These are phyloP conservation scores for Labroides dimidiatus DNA, from an alignment of 2,797 vertebrate genomes.

Conservation along the genomic window DNA sequence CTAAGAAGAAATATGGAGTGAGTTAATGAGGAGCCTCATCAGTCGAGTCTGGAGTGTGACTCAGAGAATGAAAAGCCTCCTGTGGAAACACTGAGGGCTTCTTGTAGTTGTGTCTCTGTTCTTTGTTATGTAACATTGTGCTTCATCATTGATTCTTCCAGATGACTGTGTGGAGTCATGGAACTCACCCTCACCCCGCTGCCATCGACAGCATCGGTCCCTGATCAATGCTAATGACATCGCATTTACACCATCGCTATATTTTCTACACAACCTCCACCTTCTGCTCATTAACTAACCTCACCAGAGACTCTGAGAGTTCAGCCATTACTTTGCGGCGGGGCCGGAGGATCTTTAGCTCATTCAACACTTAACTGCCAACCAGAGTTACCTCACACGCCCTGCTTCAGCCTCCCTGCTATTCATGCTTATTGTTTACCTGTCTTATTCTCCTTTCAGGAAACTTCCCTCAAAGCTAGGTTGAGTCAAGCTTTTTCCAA, in stretches of 20 bases:
- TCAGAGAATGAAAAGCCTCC: neutral
- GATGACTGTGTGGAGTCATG: conserved; percentile 43
- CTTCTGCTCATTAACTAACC: conserved; percentile 13
- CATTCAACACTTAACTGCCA: no score
- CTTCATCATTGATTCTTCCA: conserved; percentile 43
- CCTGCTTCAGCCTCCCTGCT: no score
- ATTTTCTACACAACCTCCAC: conserved; percentile 27
- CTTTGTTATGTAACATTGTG: conserved; percentile 22
- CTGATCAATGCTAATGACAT: conserved; percentile 57
- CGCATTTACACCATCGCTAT: conserved; percentile 5
- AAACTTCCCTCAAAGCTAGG: no score
- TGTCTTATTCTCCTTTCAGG: no score
- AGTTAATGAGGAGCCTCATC: conserved; percentile 23
- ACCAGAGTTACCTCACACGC: no score
- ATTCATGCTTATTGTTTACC: no score
- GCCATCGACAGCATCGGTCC: conserved; percentile 12
- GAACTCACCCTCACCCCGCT: conserved; percentile 9
- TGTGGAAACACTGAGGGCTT: conserved; percentile 10
- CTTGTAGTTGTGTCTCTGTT: conserved; percentile 5
- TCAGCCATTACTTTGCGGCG: no score
- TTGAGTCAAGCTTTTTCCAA: no score
- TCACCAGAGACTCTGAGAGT: conserved; percentile 2
- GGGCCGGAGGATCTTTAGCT: no score
- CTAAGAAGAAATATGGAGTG: neutral
- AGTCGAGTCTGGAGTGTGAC: conserved; percentile 6